phyloP scores from a whole-genome alignment of 1,140 invertebrate species.

The Caerostris darwini region DNA sequence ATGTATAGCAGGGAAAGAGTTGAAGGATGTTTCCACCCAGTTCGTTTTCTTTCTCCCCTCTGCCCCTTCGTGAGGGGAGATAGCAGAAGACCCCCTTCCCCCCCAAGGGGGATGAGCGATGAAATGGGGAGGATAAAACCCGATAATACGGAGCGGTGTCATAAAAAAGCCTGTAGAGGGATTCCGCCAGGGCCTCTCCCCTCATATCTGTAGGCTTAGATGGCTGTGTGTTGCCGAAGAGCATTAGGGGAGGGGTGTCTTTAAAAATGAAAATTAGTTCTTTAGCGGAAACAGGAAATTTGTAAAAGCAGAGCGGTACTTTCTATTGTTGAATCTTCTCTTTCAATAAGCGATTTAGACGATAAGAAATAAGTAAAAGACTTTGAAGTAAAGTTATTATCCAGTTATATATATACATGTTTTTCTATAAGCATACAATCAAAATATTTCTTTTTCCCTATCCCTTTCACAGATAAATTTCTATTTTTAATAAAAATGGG shows the following conservation, averaged over 20 bases:
- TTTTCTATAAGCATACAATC: too few species aligned
- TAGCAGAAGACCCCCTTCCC: neutral
- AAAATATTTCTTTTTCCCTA: too few species aligned
- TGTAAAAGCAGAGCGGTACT: neutral
- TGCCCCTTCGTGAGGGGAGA: neutral
- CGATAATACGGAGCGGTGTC: slow-evolving; percentile 12
- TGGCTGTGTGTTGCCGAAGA: neutral
- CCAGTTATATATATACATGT: too few species aligned
- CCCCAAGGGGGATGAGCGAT: neutral
- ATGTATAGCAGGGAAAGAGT: neutral
- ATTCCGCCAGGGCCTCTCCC: neutral
- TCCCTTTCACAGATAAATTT: too few species aligned
- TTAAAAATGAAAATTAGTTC: neutral
- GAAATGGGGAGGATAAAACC: slow-evolving; percentile 9
- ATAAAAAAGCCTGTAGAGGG: neutral
- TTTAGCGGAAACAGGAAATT: neutral
- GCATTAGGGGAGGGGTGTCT: neutral
- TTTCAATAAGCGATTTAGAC: too few species aligned
- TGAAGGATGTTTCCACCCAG: neutral
- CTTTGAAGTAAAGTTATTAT: too few species aligned
- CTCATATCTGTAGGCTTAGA: neutral
- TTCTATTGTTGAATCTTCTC: neutral
- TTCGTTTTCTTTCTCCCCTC: neutral
- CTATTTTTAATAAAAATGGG: too few species aligned
- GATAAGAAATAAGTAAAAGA: too few species aligned